phyloP scores from a whole-genome alignment of 2,888 invertebrate species.

The Drosophila helvetica region DNA sequence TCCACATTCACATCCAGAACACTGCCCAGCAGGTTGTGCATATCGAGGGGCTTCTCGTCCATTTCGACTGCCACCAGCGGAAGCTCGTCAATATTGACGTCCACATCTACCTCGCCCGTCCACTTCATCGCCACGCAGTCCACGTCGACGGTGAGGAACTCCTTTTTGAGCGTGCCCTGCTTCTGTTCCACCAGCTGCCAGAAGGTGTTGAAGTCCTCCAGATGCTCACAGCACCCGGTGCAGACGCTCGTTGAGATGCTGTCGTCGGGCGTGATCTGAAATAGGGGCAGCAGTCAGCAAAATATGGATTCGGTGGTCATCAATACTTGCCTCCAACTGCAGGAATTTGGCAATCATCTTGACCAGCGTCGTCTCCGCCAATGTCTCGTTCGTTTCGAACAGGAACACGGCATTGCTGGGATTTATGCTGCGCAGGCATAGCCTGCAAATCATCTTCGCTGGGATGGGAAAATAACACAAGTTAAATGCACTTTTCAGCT shows the following conservation, averaged over 20 bases:
- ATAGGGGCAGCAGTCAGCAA: background rate
- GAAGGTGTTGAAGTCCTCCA: constrained; percentile 71
- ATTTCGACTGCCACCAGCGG: constrained; percentile 62
- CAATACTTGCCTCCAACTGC: constrained; percentile 62
- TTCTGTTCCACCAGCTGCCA: constrained; percentile 71
- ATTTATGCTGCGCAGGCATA: constrained; percentile 68
- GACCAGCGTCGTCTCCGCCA: constrained; percentile 65
- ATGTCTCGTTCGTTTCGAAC: constrained; percentile 67
- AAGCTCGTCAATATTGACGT: constrained; percentile 67
- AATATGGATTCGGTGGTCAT: background rate
- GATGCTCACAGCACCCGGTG: constrained; percentile 66
- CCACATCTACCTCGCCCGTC: constrained; percentile 58
- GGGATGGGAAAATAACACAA: constrained; percentile 2
- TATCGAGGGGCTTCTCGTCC: constrained; percentile 70
- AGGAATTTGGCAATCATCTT: constrained; percentile 76
- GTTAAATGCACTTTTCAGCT: constrained; percentile 24
- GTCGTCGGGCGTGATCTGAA: constrained; percentile 66
- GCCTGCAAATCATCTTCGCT: constrained; percentile 75
- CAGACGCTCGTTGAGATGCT: constrained; percentile 66
- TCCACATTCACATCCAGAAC: constrained; percentile 67
- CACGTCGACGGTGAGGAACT: constrained; percentile 67
- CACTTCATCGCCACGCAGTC: constrained; percentile 67
- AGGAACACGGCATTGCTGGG: constrained; percentile 63
- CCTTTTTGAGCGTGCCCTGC: constrained; percentile 65
- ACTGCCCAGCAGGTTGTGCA: constrained; percentile 68